These are phyloP conservation scores for Vulpes lagopus DNA, from an alignment of 2,113 vertebrate species.

Conservation along the genomic window DNA sequence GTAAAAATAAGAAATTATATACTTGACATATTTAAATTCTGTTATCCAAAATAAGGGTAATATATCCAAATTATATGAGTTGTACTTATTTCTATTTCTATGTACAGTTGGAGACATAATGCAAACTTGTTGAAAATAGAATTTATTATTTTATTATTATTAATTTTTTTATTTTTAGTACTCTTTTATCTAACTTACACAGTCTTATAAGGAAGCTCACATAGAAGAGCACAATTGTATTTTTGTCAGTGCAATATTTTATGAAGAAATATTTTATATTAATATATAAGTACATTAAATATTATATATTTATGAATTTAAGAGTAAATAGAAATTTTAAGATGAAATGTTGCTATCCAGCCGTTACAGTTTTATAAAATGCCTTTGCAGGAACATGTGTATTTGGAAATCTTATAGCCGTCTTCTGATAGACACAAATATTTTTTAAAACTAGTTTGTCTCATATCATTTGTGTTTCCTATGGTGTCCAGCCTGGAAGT, in stretches of 20 bases:
- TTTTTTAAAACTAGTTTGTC: not conserved
- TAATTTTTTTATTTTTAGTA: not conserved
- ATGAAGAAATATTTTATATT: not conserved
- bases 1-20: not conserved
- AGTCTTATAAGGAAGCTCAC: not conserved
- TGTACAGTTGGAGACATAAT: not conserved
- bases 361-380: not conserved
- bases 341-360: not conserved
- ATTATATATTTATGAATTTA: not conserved
- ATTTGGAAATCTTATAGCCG: not conserved
- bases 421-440: not conserved
- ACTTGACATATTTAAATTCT: not conserved
- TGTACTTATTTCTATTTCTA: not conserved
- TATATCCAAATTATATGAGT: not conserved
- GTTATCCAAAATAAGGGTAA: not conserved
- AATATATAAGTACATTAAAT: not conserved
- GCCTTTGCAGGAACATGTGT: not conserved
- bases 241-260: constrained; percentile 14
- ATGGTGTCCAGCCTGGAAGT: not conserved
- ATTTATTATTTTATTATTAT: not conserved
- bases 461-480: not conserved
- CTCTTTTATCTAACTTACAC: not conserved
- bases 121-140: not conserved
- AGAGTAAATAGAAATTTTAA: not conserved
- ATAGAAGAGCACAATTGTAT: not conserved